Percentiles rank a stretch among this genome's conserved stretches.
Evolutionary conservation across 2,797 vertebrate species (phyloP).

Genomic region (Ctenosaura bakeri): DNA sequence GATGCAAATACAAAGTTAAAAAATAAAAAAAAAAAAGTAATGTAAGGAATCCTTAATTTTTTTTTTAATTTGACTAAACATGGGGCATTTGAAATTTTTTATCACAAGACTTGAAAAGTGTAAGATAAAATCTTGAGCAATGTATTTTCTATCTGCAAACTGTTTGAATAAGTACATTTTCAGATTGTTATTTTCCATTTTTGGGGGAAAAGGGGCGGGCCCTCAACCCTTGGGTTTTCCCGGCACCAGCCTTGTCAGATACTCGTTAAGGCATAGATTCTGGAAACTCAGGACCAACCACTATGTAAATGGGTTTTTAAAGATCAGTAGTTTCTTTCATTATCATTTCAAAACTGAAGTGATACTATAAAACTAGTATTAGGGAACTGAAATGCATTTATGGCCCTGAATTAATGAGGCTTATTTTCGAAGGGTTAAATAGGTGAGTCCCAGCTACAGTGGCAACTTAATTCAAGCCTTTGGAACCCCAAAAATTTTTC

Average conservation of each 20-base stretch:
- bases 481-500: background rate
- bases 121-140: rapidly evolving
- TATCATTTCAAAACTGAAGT: background rate
- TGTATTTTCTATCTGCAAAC: background rate
- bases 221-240: too few relatives aligned
- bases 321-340: background rate
- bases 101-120: constrained; percentile 21
- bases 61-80: background rate
- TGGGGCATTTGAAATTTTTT: background rate
- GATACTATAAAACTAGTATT: background rate
- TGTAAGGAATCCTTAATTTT: background rate
- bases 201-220: background rate
- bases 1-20: background rate
- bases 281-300: background rate
- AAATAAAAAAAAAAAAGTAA: background rate
- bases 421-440: constrained; percentile 21
- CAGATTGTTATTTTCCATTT: rapidly evolving
- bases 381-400: constrained; percentile 13
- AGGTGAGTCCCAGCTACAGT: background rate
- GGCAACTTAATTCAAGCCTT: constrained; percentile 40
- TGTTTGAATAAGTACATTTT: constrained; percentile 29
- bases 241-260: background rate
- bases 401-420: background rate
- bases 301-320: too few relatives aligned
- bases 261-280: background rate